Evolutionary conservation across 2,888 invertebrate species (phyloP).

Genomic region (Amphipoea oculea): DNA sequence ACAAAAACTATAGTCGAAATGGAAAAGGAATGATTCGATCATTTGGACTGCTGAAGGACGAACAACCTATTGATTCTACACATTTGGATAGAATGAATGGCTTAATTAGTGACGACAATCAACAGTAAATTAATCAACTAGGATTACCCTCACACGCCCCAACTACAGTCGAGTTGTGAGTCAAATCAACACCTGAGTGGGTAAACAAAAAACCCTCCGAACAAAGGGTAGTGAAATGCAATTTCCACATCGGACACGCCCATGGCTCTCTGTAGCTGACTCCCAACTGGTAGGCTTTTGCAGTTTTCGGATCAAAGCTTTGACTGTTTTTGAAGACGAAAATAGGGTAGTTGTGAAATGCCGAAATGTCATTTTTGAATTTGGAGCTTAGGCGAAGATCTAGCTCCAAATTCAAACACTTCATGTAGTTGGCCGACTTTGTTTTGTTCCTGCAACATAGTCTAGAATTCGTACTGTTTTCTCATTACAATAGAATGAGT

Average conservation of each 20-base stretch:
- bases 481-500: slow-evolving; percentile 18
- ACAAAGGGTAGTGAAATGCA: slow-evolving; percentile 77
- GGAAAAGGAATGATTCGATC: not conserved
- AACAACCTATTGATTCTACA: slow-evolving; percentile 28
- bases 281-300: slow-evolving; percentile 67
- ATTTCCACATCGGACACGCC: slow-evolving; percentile 75
- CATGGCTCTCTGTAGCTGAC: slow-evolving; percentile 59
- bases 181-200: slow-evolving; percentile 71
- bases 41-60: slow-evolving; percentile 1
- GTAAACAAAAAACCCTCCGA: slow-evolving; percentile 71
- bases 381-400: not conserved
- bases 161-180: slow-evolving; percentile 34
- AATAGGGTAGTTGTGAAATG: slow-evolving; percentile 13
- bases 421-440: not conserved
- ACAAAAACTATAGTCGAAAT: not conserved
- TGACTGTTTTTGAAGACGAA: slow-evolving; percentile 68
- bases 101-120: slow-evolving; percentile 38
- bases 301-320: slow-evolving; percentile 73
- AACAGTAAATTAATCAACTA: slow-evolving; percentile 52
- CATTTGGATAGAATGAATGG: slow-evolving; percentile 35
- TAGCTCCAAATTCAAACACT: not conserved
- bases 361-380: slow-evolving; percentile 18
- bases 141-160: slow-evolving; percentile 44
- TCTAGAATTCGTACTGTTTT: slow-evolving; percentile 8
- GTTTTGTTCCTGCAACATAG: slow-evolving; percentile 7